Base-by-base conservation (phyloP, 2,113 vertebrate genomes). In the Pitta sordida region DNA sequence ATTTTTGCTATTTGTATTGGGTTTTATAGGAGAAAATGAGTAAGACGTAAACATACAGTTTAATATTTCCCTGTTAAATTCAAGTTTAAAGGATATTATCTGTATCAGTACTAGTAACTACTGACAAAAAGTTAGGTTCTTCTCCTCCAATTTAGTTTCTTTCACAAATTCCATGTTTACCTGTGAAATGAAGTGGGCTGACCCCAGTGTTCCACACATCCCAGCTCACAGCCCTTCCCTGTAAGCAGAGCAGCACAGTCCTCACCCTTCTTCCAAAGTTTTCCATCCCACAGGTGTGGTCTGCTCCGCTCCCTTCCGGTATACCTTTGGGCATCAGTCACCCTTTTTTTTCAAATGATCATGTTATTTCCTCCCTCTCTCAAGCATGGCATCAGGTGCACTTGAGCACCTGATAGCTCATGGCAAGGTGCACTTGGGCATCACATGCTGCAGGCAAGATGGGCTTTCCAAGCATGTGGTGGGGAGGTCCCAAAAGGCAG, bases 371-470 rank as follows among this genome's bases (percentile, higher is more conserved):
- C 46, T 74, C 56, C 55, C 17, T 49, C 37, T 52, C 18, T 55
- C 55, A 44, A 83, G 53, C 41, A 32, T 1, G 1, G 21, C 41
- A 62, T 52, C 1, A 1, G 22, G 34, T 10, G 27, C n/a, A n/a
- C n/a, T n/a, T n/a, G n/a, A n/a, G n/a, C n/a, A n/a, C n/a, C n/a
- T n/a, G 55, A 30, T 52, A 91, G 49, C 68, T 27, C 0, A 0
- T 4, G 8, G 30, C 32, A 64, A 41, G 20, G 11, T 10, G 13
- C 3, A 4, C 14, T 69, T 32, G 53, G 48, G 26, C 48, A 51
- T 46, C n/a, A 19, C 0, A 0, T 48, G 68, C 44, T 60, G 41
- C 41, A 86, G 77, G 46, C 6, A 6, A 80, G 37, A 15, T 27
- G 59, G 15, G 21, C 18, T 76, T 83, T 86, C 68, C 44, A 86